Evolutionary conservation across 2,888 invertebrate species (phyloP).

Genomic region (Patella caerulea): DNA sequence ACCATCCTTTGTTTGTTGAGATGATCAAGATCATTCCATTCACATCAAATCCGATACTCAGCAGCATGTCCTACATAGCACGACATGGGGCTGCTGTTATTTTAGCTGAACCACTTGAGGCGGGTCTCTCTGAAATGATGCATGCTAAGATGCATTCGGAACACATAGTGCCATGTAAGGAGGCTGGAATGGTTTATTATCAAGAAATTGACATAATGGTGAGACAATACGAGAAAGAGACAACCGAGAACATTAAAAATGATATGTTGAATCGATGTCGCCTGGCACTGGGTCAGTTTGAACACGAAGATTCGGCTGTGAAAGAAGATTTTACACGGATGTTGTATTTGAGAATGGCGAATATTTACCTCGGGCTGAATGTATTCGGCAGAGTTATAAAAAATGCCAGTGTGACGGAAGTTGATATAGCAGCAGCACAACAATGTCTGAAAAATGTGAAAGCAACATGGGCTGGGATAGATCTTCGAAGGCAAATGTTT

Average conservation of each 20-base stretch:
- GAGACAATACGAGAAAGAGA: slow-evolving; percentile 12
- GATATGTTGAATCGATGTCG: slow-evolving; percentile 8
- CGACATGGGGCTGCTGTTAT: not conserved
- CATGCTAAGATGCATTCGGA: slow-evolving; percentile 12
- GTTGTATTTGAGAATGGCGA: not conserved
- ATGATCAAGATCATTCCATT: not conserved
- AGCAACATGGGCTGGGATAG: not conserved
- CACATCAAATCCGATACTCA: not conserved
- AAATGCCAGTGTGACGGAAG: not conserved
- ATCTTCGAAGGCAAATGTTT: not conserved
- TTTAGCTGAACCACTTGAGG: not conserved
- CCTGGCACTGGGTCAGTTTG: not conserved
- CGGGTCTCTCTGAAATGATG: not conserved
- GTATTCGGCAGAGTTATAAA: not conserved
- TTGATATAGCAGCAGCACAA: not conserved
- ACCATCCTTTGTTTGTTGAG: not conserved
- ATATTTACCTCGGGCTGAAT: not conserved
- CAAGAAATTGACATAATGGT: slow-evolving; percentile 19
- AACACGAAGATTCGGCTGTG: not conserved
- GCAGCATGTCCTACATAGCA: not conserved
- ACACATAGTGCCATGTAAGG: slow-evolving; percentile 18
- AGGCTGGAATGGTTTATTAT: slow-evolving; percentile 21
- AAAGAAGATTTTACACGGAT: slow-evolving; percentile 4
- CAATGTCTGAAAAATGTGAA: not conserved
- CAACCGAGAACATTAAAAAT: not conserved